Evolutionary conservation across 2,113 vertebrate genomes (phyloP), one percentile per base, ranked within the genome.

Genomic region (Phalacrocorax aristotelis): DNA sequence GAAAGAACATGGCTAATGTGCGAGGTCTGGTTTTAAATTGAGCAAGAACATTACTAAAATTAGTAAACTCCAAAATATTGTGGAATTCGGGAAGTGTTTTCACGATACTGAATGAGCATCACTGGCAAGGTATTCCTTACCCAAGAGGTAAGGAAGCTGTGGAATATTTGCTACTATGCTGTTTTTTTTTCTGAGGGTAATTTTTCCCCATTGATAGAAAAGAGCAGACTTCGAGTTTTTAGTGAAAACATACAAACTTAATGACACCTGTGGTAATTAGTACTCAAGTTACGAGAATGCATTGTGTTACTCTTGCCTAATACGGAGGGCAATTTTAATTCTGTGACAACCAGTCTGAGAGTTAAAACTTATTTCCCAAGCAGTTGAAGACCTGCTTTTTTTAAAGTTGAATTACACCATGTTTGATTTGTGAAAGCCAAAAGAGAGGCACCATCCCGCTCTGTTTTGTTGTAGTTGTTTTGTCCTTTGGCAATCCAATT

Each of bases 111-210:
- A 78, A 46, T 30, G 40, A 74, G 13, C 46, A 34, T 80, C 21
- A 9, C 10, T 64, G n/a, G 10, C 23, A 85, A 10, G 2, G 0
- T 44, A 27, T 1, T 55, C 34, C 71, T 72, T 58, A n/a, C 10
- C 10, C 29, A 62, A 51, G 20, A 60, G 22, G 13, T 71, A 27
- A 54, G 66, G n/a, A 52, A 61, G 13, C 4, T 30, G 32, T 20
- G 30, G 27, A 85, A 49, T 44, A 0, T 88, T 80, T 87, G 40
- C 32, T 86, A 5, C 42, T 70, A 1, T 5, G 26, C 36, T 61
- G 10, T 0, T 7, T 13, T 70, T 70, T 66, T 70, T 36, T 2
- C 30, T 65, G 76, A 66, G 27, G 11, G 69, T 60, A 6, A 36
- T 7, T 76, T 89, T 93, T 34, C 40, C 30, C 12, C 2, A 6